Percentiles rank a stretch among this genome's conserved stretches.
These are phyloP conservation scores for Neoarius graeffei DNA, from an alignment of 2,113 vertebrate genomes.

Conservation along the genomic window DNA sequence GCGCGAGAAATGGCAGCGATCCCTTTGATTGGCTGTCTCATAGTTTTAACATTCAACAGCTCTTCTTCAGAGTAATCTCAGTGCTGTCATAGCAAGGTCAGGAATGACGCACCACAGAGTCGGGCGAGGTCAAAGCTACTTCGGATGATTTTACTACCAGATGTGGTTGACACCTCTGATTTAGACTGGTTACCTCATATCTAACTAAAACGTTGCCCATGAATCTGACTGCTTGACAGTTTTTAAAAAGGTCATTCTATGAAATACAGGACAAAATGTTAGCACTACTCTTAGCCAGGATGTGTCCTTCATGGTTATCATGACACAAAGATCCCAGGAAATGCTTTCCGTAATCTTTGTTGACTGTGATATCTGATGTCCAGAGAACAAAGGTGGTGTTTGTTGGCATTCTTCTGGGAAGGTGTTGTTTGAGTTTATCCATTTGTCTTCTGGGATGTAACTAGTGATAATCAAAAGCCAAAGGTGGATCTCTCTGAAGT, in stretches of 20 bases:
- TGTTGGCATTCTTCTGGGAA: conserved; percentile 34
- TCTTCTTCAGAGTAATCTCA: conserved; percentile 23
- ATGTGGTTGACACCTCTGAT: not conserved
- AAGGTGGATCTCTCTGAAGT: not conserved
- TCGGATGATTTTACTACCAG: conserved; percentile 2
- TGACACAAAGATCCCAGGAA: not conserved
- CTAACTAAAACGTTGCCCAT: not conserved
- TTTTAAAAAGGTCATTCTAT: conserved; percentile 16
- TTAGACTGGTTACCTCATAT: not conserved
- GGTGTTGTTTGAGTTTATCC: not conserved
- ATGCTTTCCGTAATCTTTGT: not conserved
- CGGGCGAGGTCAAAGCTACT: conserved; percentile 14
- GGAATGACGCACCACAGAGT: conserved; percentile 39
- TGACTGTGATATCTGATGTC: conserved; percentile 4
- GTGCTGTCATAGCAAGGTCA: conserved; percentile 43
- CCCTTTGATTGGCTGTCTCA: conserved; percentile 32
- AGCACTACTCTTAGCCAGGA: conserved; percentile 1
- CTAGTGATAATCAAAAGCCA: conserved; percentile 26
- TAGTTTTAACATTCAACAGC: conserved; percentile 26
- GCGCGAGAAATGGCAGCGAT: not conserved
- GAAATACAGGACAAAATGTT: not conserved
- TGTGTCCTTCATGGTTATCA: not conserved
- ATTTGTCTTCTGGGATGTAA: not conserved
- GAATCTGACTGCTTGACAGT: not conserved
- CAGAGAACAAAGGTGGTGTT: conserved; percentile 40